These are phyloP conservation scores for Scolanthus callimorphus DNA, from an alignment of 92 coral and sea anemone genomes.

Conservation along the genomic window DNA sequence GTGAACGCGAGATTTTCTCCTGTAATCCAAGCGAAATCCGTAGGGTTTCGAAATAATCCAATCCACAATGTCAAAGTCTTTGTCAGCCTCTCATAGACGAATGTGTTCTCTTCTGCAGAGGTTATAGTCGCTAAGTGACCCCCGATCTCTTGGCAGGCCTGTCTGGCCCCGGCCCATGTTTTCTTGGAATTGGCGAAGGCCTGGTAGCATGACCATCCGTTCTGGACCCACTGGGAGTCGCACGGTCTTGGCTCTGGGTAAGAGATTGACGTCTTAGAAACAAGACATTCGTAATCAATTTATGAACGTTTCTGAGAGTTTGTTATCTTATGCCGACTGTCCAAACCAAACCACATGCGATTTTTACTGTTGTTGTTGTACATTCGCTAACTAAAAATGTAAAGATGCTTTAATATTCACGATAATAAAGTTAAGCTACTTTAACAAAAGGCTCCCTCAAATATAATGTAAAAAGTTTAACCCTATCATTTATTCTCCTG, in stretches of 20 bases:
- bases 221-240: constrained; percentile 14
- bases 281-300: too few relatives aligned
- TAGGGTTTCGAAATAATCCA: constrained; percentile 34
- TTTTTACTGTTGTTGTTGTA: too few relatives aligned
- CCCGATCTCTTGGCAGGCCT: constrained; percentile 24
- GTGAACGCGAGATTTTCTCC: constrained; percentile 18
- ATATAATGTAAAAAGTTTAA: too few relatives aligned
- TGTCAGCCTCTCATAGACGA: constrained; percentile 30
- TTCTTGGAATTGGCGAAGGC: not conserved
- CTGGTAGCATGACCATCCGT: constrained; percentile 41
- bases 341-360: too few relatives aligned
- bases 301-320: too few relatives aligned
- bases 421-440: too few relatives aligned
- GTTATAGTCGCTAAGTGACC: constrained; percentile 34
- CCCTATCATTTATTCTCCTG: too few relatives aligned
- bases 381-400: too few relatives aligned
- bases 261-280: too few relatives aligned
- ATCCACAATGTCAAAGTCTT: constrained; percentile 41
- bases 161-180: constrained; percentile 32
- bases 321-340: too few relatives aligned
- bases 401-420: too few relatives aligned
- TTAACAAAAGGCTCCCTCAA: too few relatives aligned
- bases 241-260: constrained; percentile 6
- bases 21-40: constrained; percentile 43
- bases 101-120: constrained; percentile 25